These are phyloP conservation scores for Struthio camelus DNA, from an alignment of 2,113 vertebrate genomes.

Conservation along the genomic window DNA sequence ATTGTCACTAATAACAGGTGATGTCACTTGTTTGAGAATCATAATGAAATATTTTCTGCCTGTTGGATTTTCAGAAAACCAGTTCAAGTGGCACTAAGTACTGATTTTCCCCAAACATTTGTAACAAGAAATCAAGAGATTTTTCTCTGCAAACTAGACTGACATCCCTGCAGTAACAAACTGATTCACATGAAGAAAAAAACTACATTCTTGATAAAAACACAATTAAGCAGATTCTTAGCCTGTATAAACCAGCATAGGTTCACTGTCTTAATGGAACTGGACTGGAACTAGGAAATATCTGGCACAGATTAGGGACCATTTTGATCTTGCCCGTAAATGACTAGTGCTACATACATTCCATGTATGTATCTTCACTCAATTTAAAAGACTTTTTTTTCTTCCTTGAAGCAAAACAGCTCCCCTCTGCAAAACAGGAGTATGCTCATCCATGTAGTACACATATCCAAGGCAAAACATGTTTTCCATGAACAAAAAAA, in stretches of 20 bases:
- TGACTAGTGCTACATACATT: too few relatives aligned
- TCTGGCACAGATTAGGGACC: not conserved
- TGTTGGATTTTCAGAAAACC: not conserved
- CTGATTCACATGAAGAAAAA: not conserved
- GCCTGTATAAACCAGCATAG: not conserved
- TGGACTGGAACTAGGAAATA: accelerated
- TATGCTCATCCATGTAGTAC: not conserved
- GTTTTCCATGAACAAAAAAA: not conserved
- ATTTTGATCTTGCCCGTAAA: not conserved
- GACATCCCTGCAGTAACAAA: not conserved
- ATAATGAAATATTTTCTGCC: not conserved
- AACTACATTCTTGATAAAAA: not conserved
- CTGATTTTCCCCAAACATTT: not conserved
- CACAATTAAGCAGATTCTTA: not conserved
- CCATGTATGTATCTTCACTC: not conserved
- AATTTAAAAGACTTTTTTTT: not conserved
- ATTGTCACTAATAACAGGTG: not conserved
- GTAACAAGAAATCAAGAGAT: not conserved
- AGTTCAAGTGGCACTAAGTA: not conserved
- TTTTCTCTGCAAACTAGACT: too few relatives aligned
- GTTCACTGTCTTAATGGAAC: not conserved
- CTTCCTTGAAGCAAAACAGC: not conserved
- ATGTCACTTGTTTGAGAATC: not conserved
- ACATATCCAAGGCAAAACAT: not conserved
- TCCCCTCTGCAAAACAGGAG: not conserved